Base-by-base conservation (phyloP, 2,888 invertebrate species). In the Schrankia costaestrigalis region DNA sequence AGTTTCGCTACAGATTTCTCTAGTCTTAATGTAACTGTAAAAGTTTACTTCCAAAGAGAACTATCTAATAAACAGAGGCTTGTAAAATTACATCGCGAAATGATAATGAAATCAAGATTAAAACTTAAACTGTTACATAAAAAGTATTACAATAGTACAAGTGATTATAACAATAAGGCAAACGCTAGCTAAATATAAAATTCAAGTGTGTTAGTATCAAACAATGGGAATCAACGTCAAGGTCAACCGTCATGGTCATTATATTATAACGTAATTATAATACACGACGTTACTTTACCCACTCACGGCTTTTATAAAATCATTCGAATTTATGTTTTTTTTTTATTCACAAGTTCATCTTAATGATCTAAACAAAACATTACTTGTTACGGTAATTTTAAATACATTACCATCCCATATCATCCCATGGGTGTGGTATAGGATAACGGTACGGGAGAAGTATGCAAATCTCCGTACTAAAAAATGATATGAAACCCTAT, bases 211-310 rank as follows among this genome's bases (percentile, higher is more conserved):
- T 47, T 58, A 23, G 59, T 64, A 69, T 71, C 71, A 75, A 74
- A 86, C 85, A 86, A 85, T 85, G 69, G 77, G 71, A 74, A 69
- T 72, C 71, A 71, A 63, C 76, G 61, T 68, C 82, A 86, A 86
- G 85, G 85, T 63, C 84, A 67, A 62, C 71, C 78, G 77, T 79
- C 78, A 80, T 61, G 69, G 63, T 64, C 72, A 71, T 75, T 76
- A 73, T n/a, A n/a, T 78, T 78, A 76, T 68, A 68, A 71, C 62
- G 73, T 83, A 80, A 79, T 83, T 81, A 76, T 78, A 65, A 68
- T 74, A 70, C 46, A 40, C 42, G 35, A 46, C 33, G 54, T 39
- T 50, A 39, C 47, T 43, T 46, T 50, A 39, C 47, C 41, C 44
- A 46, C 49, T 48, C 47, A 39, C 54, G 50, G 49, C 57, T 57